Evolutionary conservation across 2,888 invertebrate species (phyloP), one percentile per base, ranked within the genome.

Genomic region (Athalia circularis): DNA sequence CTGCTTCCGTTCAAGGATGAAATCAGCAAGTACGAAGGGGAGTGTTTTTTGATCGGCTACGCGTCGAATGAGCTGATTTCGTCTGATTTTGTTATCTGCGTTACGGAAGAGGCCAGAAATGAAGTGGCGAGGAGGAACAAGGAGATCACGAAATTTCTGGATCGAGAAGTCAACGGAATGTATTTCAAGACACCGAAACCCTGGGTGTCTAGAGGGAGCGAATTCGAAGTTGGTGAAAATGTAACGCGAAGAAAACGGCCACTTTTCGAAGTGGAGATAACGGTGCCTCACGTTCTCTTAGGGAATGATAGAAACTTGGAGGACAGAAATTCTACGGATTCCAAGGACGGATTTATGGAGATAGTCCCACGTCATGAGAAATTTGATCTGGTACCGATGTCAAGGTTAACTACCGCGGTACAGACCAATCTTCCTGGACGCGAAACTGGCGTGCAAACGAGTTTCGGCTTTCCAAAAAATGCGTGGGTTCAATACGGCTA

Each of bases 11-110:
- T 83, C 59, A 78, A 47, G 7, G 85, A 85, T 3, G 78, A 74
- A 11, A 84, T 89, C 11, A 70, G 80, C 4, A 77, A 78, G 3
- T 87, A 85, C 70, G 65, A 81, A 11, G 67, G 74, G 6, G 77
- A 83, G 6, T 68, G 81, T 43, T 86, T 93, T 4, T 88, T 95
- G 0, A 84, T 95, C 76, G 95, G 95, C 0, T 95, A 94, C 83
- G 92, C 94, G 11, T 93, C 93, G 0, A 92, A 93, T 62, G 93
- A 93, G 84, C 91, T 93, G 0, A 92, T 92, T 75, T 90, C 91
- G 3, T 94, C 94, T 84, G 93, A 95, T 50, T 95, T 94, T 85
- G 93, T 94, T 77, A 90, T 95, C 50, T 96, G 94, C 80, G 89
- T 93, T 0, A 94, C 93, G 0, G 90, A 88, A 81, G 91, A 92